Base-by-base conservation (phyloP, 1,140 invertebrate genomes). In the Diuraphis noxia region DNA sequence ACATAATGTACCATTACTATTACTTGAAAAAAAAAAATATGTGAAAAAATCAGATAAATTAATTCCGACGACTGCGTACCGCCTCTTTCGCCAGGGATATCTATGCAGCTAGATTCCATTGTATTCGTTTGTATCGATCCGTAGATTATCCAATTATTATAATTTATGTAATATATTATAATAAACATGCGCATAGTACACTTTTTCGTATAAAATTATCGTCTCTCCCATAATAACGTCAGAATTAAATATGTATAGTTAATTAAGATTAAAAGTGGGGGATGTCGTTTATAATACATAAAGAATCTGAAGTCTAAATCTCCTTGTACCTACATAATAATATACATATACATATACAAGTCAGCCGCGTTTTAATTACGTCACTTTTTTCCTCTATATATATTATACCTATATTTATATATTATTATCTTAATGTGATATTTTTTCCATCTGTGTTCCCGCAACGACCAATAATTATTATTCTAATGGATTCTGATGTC, bases 401-500 rank as follows among this genome's bases (percentile, higher is more conserved):
- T 23, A 34, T 46, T 86, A 46, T 49, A 46, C 43, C 43, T 46
- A 36, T 41, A 30, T 41, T 13, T 49, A 36, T 86, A 52, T 52
- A 52, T 79, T 46, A 79, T 89, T 90, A 90, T 90, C 43, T 90
- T 36, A 90, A 90, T 79, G 88, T 90, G 41, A 90, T 63, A 56
- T 90, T 79, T 43, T 88, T 88, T 88, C 41, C 41, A 46, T 46
- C 41, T 43, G 72, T 90, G 36, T 88, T 88, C 49, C 36, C 46
- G 43, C 85, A 38, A 87, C 85, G 86, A 88, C 86, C 52, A 56
- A 63, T 88, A 88, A 63, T 88, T 91, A 81, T 49, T 91, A 91
- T 91, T 91, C 89, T 79, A 91, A 81, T 91, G 89, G 72, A 79
- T 91, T 91, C 77, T 81, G 63, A 79, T 91, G 89, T 91, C 89